These are phyloP conservation scores for Drosophila kikkawai DNA, from an alignment of 1,140 invertebrate genomes.

Conservation along the genomic window DNA sequence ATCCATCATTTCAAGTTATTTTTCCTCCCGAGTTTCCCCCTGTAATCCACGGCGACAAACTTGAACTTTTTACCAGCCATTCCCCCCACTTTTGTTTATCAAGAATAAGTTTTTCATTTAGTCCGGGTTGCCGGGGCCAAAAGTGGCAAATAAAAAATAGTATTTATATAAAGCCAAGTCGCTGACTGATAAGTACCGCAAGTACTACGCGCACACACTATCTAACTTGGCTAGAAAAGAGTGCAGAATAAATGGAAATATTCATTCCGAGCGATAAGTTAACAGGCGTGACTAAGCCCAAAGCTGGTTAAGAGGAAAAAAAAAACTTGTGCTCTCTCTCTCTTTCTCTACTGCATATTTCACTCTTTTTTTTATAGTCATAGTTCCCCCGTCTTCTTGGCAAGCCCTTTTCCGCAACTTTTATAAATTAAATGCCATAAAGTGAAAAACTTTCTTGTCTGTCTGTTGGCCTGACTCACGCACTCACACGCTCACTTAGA, in stretches of 20 bases:
- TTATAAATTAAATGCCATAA: constrained; percentile 67
- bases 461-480: constrained; percentile 66
- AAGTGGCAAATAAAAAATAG: constrained; percentile 46
- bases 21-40: constrained; percentile 4
- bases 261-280: constrained; percentile 70
- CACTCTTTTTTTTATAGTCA: constrained; percentile 16
- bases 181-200: constrained; percentile 50
- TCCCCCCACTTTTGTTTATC: constrained; percentile 28
- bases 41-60: constrained; percentile 35
- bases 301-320: constrained; percentile 21
- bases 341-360: constrained; percentile 4
- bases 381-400: constrained; percentile 18
- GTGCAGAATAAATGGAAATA: constrained; percentile 38
- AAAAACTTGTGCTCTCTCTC: constrained; percentile 51
- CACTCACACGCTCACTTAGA: constrained; percentile 70
- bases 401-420: constrained; percentile 56
- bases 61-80: constrained; percentile 34
- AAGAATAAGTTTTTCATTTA: constrained; percentile 40
- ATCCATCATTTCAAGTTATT: constrained; percentile 39
- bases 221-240: constrained; percentile 28
- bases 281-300: constrained; percentile 62
- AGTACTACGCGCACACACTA: constrained; percentile 28
- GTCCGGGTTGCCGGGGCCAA: constrained; percentile 38
- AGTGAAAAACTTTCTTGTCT: constrained; percentile 71
- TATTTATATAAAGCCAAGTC: constrained; percentile 53